Base-by-base conservation (phyloP, 2,113 vertebrate species). In the Collichthys lucidus region DNA sequence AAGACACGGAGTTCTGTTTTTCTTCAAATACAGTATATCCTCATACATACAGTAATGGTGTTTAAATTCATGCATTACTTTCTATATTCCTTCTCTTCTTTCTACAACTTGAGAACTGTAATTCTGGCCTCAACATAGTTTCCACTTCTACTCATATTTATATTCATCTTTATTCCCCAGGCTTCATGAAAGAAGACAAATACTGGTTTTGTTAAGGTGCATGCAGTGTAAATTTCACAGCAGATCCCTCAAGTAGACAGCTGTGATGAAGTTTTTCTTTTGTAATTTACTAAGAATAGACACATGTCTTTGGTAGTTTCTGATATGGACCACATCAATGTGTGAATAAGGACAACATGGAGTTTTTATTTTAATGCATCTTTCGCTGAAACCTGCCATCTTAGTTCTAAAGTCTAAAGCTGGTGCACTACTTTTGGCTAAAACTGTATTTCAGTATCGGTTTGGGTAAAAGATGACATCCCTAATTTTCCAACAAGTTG, bases 151-250 rank as follows among this genome's bases (percentile, higher is more conserved):
- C 20, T 53, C 6, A 5, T 35, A 24, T 76, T 76, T 65, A 60
- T 35, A 24, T 76, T 76, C 47, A 60, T 76, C 26, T 74, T 64
- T 50, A 71, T 65, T 70, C 75, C 14, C 75, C n/a, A 20, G n/a
- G 63, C 56, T 31, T 69, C 73, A 24, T 75, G n/a, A 42, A 29
- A n/a, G 5, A 22, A 71, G 52, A 71, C 15, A 62, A 19, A 71
- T 73, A 16, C 31, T 4, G 16, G 16, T 5, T 56, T 44, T 17
- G 29, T 47, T 62, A 4, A 56, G 24, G 59, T 26, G 29, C 77
- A 47, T 47, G 42, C 17, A 22, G 8, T 35, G 55, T 35, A 5
- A 22, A 77, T 64, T 31, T 73, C 50, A n/a, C 3, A 60, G 59
- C 31, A 60, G 62, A 31, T 49, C 11, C 35, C 17, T 3, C 11